Evolutionary conservation across 2,888 invertebrate genomes (phyloP).

Genomic region (Poecilus cupreus): DNA sequence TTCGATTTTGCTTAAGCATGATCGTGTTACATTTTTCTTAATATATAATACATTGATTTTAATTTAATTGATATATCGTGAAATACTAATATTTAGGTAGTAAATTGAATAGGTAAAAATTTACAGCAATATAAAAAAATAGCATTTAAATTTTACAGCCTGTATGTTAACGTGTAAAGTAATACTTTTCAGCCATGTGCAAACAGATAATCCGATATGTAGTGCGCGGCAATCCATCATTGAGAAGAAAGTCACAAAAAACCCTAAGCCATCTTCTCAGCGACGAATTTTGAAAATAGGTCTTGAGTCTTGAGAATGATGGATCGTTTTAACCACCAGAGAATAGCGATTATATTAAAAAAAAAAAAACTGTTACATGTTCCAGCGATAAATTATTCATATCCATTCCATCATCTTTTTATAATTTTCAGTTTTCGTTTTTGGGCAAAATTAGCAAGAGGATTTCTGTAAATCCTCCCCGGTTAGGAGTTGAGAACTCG

Average conservation of each 20-base stretch:
- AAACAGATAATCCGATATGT: conserved; percentile 28
- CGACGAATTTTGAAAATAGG: not conserved
- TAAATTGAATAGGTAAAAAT: no score
- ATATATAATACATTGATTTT: no score
- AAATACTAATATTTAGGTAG: no score
- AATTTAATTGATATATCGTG: no score
- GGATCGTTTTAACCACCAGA: not conserved
- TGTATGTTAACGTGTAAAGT: no score
- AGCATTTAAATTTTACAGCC: no score
- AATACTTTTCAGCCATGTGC: not conserved
- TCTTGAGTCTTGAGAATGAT: not conserved
- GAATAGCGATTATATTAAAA: not conserved
- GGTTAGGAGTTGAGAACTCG: not conserved
- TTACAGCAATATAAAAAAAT: no score
- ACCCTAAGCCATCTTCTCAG: not conserved
- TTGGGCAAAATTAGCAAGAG: conserved; percentile 8
- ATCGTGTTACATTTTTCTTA: no score
- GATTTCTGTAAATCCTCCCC: not conserved
- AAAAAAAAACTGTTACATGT: conserved; percentile 11
- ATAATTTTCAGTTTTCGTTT: conserved; percentile 41
- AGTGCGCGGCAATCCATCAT: not conserved
- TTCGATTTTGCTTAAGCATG: no score
- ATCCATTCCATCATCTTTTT: not conserved
- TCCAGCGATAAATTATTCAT: conserved; percentile 26
- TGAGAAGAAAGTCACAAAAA: not conserved